These are phyloP conservation scores for Drosophila kanekoi DNA, from an alignment of 2,888 invertebrate species.

Conservation along the genomic window DNA sequence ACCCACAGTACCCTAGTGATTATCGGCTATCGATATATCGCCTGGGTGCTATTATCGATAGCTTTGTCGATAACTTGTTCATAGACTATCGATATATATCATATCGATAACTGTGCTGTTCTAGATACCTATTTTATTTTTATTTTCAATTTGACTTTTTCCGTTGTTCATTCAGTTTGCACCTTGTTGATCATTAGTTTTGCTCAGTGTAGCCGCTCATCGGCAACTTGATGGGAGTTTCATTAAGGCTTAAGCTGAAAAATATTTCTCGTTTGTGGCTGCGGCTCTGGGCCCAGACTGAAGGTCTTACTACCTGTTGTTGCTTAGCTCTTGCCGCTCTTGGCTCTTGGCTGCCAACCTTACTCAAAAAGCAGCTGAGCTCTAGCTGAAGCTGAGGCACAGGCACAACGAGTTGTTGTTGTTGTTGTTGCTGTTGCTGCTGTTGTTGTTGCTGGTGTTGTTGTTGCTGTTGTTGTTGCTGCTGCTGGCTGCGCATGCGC, in stretches of 20 bases:
- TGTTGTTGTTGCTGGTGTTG: constrained; percentile 15
- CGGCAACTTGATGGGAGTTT: constrained; percentile 78
- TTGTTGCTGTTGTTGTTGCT: constrained; percentile 19
- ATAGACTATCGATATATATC: no score
- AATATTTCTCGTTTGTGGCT: constrained; percentile 54
- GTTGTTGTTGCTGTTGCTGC: constrained; percentile 29
- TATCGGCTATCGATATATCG: no score
- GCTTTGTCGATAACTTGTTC: no score
- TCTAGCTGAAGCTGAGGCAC: constrained; percentile 33
- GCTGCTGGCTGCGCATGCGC: constrained; percentile 68
- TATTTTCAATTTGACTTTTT: not conserved
- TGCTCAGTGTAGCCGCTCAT: constrained; percentile 18
- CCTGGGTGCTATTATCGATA: no score
- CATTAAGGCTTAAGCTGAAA: constrained; percentile 73
- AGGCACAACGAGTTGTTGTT: constrained; percentile 45
- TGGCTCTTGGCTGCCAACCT: constrained; percentile 54
- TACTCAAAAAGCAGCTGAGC: constrained; percentile 72
- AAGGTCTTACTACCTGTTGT: constrained; percentile 74
- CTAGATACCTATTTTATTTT: not conserved
- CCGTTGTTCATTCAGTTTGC: no score
- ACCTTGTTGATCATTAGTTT: not conserved
- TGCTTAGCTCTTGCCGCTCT: constrained; percentile 21
- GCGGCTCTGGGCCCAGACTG: constrained; percentile 36
- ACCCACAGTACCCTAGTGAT: no score
- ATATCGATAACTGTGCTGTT: no score